Percentiles rank a stretch among this genome's conserved stretches.
Evolutionary conservation across 2,113 vertebrate genomes (phyloP).

Genomic region (Gallinago undulata): DNA sequence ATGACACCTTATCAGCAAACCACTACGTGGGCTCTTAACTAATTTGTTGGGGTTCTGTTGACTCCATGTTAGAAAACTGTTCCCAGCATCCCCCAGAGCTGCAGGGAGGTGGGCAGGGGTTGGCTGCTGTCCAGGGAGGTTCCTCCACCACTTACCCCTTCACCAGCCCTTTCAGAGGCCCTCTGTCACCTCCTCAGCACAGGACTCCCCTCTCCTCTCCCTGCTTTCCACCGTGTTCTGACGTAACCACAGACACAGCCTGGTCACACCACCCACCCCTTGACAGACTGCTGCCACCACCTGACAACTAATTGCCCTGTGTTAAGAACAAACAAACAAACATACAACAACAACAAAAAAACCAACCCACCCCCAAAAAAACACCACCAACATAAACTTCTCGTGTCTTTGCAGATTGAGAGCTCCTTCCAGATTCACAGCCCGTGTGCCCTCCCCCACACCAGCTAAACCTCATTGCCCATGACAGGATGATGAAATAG

Average conservation of each 20-base stretch:
- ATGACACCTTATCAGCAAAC: not conserved
- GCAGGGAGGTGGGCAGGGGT: not conserved
- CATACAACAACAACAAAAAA: not conserved
- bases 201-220: not conserved
- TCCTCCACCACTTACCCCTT: not conserved
- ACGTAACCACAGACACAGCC: not conserved
- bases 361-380: not conserved
- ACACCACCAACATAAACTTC: not conserved
- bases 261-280: not conserved
- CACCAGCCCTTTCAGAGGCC: not conserved
- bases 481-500: constrained; percentile 31
- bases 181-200: not conserved
- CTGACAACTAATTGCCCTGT: not conserved
- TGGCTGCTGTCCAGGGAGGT: too few species aligned
- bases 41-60: not conserved
- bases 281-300: not conserved
- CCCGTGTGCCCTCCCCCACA: not conserved
- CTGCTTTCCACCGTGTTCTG: not conserved
- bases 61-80: not conserved
- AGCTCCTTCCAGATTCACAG: not conserved
- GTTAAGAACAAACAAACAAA: not conserved
- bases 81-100: not conserved
- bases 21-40: not conserved
- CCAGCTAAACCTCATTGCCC: not conserved
- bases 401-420: not conserved